Evolutionary conservation across 1,140 invertebrate genomes (phyloP).

Genomic region (Euwallacea fornicatus): DNA sequence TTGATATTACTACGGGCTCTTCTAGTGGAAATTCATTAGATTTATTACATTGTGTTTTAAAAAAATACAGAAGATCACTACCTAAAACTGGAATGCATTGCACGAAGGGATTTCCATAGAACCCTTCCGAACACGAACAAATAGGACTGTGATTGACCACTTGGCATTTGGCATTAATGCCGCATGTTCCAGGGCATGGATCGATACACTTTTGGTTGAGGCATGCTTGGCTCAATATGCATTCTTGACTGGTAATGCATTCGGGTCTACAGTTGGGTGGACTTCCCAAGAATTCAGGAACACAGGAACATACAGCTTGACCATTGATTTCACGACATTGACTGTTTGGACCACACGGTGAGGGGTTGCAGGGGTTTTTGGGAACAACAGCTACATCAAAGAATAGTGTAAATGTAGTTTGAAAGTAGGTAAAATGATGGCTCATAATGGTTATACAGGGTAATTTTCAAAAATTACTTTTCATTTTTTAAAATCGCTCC

Average conservation of each 20-base stretch:
- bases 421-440: not conserved
- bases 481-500: too few species aligned
- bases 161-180: slow-evolving; percentile 69
- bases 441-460: not conserved
- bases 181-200: slow-evolving; percentile 79
- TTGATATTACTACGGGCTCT: slow-evolving; percentile 28
- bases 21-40: slow-evolving; percentile 9
- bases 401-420: slow-evolving; percentile 39
- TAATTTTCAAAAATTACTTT: too few species aligned
- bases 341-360: slow-evolving; percentile 76
- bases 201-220: slow-evolving; percentile 77
- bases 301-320: slow-evolving; percentile 73
- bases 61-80: slow-evolving; percentile 11
- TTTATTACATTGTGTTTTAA: not conserved
- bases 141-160: slow-evolving; percentile 65
- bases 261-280: slow-evolving; percentile 75
- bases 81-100: slow-evolving; percentile 58
- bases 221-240: slow-evolving; percentile 69
- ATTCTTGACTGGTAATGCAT: slow-evolving; percentile 76
- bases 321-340: slow-evolving; percentile 68
- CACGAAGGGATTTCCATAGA: slow-evolving; percentile 76
- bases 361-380: slow-evolving; percentile 67
- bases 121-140: slow-evolving; percentile 69
- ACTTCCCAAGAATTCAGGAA: slow-evolving; percentile 69
- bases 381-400: slow-evolving; percentile 55